Evolutionary conservation across 2,888 invertebrate species (phyloP), one percentile per base, ranked within the genome.

Genomic region (Buathra laborator): DNA sequence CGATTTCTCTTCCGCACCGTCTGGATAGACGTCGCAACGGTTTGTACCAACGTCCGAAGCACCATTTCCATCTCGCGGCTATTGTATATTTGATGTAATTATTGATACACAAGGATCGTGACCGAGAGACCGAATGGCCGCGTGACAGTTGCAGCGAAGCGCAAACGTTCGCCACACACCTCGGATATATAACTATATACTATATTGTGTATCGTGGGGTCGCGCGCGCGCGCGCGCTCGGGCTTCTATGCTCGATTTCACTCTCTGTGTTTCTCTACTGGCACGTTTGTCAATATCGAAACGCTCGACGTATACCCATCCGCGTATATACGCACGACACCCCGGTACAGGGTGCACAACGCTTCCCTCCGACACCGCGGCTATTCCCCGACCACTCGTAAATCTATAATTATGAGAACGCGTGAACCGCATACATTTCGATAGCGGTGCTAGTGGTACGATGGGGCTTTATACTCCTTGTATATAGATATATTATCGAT

Each of bases 11-110:
- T 68, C 56, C 32, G 67, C 81, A 62, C 53, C 80, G 74, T 82
- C 76, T 56, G 74, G 79, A 19, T 59, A 62, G 56, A 70, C 80
- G 68, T 62, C 67, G 67, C 56, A 66, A 43, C 62, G 64, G 53
- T 75, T 81, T 16, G 19, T 70, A 64, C 51, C 44, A 29, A 66
- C 66, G 46, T 32, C 70, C 29, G 5, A 64, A 37, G 24, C 62
- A 29, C 32, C 24, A 71, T 82, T 71, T 48, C 78, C 74, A 46
- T 64, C 64, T 19, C 53, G 9, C 64, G 37, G 37, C 53, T 46
- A 74, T 83, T 86, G 83, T 86, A 86, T 86, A 86, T 86, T 85
- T 86, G 83, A 87, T 87, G 85, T 84, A 88, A 88, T 88, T 88
- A 88, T 86, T 85, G 84, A 85, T 85, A 87, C 87, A 85, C 83